Evolutionary conservation across 2,888 invertebrate genomes (phyloP), one percentile per base, ranked within the genome.

Genomic region (Limenitis camilla): DNA sequence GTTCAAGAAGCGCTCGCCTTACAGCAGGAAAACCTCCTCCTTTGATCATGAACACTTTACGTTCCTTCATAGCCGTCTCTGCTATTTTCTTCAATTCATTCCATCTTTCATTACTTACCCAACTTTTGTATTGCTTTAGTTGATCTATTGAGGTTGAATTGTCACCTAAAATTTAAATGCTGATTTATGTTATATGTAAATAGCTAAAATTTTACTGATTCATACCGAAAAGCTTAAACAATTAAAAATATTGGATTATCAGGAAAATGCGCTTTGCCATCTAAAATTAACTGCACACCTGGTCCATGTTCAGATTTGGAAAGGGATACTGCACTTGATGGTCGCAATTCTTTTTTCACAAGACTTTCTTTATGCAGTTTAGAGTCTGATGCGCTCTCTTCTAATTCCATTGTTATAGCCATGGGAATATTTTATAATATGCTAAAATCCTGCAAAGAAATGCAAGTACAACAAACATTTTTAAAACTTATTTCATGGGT

Each of bases 11-110:
- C 1, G 94, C 92, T 56, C 91, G 89, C 5, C 93, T 88, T 6
- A 95, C 87, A 0, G 93, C 91, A 6, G 91, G 90, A 75, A 92
- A 94, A 30, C 92, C 92, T 45, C 92, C 92, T 2, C 93, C 93
- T 64, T 90, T 91, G 71, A 92, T 91, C 68, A 91, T 91, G 65
- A 92, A 93, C 31, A 91, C 90, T 74, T 90, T 91, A 59, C 88
- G 90, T 5, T 91, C 90, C 62, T 83, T 91, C 68, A 91, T 89
- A 1, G 92, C 92, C 46, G 78, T 88, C 28, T 92, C 92, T 0
- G 92, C 92, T 56, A 89, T 81, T 61, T 90, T 91, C 56, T 90
- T 89, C 52, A 93, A 71, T 56, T 91, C 90, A 68, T 88, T 88
- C 84, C 93, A 89, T 68, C 91, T 82, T 7, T 93, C 92, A 40